Evolutionary conservation across 2,113 vertebrate species (phyloP), one percentile per base, ranked within the genome.

Genomic region (Lamprologus speciosus): DNA sequence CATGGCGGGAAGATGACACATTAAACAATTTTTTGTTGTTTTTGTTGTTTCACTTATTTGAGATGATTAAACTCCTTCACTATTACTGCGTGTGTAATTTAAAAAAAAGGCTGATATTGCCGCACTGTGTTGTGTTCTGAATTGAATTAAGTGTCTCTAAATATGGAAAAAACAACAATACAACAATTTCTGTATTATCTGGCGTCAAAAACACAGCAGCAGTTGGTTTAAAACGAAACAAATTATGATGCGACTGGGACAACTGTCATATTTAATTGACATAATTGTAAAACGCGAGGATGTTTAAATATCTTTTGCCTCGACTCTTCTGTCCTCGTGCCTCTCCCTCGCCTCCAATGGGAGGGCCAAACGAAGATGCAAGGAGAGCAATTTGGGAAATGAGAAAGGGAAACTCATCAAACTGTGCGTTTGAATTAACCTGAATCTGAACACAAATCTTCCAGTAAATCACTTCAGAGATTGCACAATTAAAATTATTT

Each of bases 131-230:
- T 70, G 5, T 42, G 11, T 17, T 75, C 9, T 75, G 42, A 12
- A 75, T 75, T 75, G 7, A 75, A 28, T 75, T 47, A 75, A 50
- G 42, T 28, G 70, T 28, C 42, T 28, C 9, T 19, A 31, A 50
- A 75, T 75, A 75, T 75, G 42, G 14, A 75, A 75, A 47, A 28
- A 47, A 17, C 4, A 47, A 28, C 14, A 50, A 75, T 11, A 28
- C 23, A 3, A 28, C 42, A 28, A 26, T 47, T 75, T 47, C 16
- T 19, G 23, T 31, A 50, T 50, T 31, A 50, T 75, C 70, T 28
- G 16, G 16, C 0, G 3, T 50, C 16, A 75, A 47, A 47, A 28
- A 31, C 14, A 10, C 21, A 47, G 40, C 0, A 50, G 23, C 0
- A 1, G 70, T 4, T 28, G 23, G 13, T 45, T 47, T 75, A 28